A percentile compares a stretch with the other conserved stretches of the same genome.
Evolutionary conservation across 2,888 invertebrate species (phyloP).

Genomic region (Perithous albicinctus): DNA sequence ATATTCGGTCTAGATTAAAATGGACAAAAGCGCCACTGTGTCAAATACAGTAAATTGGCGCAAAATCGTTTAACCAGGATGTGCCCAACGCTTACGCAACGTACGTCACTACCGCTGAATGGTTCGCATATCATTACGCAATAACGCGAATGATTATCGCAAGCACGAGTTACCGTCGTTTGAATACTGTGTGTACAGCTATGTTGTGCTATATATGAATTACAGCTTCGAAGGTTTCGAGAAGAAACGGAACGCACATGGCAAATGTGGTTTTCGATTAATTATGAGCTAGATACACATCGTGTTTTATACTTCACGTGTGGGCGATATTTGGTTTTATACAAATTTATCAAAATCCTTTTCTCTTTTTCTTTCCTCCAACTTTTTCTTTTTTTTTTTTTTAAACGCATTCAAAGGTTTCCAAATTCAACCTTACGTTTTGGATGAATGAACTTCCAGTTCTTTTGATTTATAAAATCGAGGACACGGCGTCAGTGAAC

Average conservation of each 20-base stretch:
- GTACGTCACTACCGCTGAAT: slow-evolving; percentile 73
- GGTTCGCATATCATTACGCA: slow-evolving; percentile 80
- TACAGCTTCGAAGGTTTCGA: slow-evolving; percentile 3
- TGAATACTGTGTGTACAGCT: slow-evolving; percentile 2
- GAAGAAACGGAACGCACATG: slow-evolving; percentile 1
- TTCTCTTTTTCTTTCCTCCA: neutral
- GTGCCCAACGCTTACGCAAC: slow-evolving; percentile 81
- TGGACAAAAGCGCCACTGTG: slow-evolving; percentile 51
- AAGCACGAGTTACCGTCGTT: slow-evolving; percentile 59
- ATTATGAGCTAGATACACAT: neutral
- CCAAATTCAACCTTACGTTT: neutral
- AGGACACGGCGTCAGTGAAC: neutral
- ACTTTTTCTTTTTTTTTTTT: neutral
- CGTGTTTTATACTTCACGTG: neutral
- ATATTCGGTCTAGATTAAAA: neutral
- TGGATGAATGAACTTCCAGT: slow-evolving; percentile 15
- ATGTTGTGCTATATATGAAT: neutral
- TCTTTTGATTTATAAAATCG: neutral
- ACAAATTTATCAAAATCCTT: neutral
- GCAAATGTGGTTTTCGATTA: slow-evolving; percentile 2
- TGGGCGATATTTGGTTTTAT: neutral
- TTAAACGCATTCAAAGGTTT: neutral
- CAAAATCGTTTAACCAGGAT: slow-evolving; percentile 82
- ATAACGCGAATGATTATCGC: slow-evolving; percentile 77
- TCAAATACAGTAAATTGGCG: slow-evolving; percentile 80